Evolutionary conservation across 2,113 vertebrate species (phyloP).

Genomic region (Plestiodon gilberti): DNA sequence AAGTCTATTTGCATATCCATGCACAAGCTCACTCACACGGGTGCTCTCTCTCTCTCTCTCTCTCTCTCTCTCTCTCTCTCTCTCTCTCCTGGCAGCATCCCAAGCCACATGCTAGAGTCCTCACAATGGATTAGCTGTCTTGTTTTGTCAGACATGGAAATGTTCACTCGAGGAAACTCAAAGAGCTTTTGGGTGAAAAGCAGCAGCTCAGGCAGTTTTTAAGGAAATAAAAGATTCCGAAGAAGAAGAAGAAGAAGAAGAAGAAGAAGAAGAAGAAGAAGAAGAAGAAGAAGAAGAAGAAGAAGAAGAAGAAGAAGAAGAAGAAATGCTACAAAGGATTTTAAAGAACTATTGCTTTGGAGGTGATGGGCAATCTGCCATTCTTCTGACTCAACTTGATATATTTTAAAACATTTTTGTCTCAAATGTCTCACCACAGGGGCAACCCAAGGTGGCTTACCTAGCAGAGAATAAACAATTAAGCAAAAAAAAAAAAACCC

Average conservation of each 20-base stretch:
- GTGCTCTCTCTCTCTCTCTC: constrained; percentile 5
- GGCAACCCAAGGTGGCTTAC: no score
- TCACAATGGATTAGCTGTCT: not conserved
- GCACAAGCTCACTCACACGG: not conserved
- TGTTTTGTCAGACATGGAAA: constrained; percentile 55
- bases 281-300: not conserved
- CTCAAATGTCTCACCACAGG: no score
- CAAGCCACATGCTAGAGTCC: constrained; percentile 56
- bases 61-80: constrained; percentile 17
- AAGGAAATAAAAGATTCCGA: constrained; percentile 32
- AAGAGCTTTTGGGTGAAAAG: constrained; percentile 37
- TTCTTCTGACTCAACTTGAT: no score
- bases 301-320: not conserved
- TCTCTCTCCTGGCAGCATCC: constrained; percentile 52
- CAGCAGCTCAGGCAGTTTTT: constrained; percentile 52
- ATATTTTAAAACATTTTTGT: no score
- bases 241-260: not conserved
- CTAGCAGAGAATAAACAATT: no score
- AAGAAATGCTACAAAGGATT: no score
- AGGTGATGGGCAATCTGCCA: no score
- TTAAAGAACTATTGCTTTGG: not conserved
- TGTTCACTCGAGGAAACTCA: constrained; percentile 55
- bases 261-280: not conserved
- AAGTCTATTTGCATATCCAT: not conserved
- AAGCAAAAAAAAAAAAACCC: no score